Base-by-base conservation (phyloP, 2,113 vertebrate genomes). In the Callorhinus ursinus region DNA sequence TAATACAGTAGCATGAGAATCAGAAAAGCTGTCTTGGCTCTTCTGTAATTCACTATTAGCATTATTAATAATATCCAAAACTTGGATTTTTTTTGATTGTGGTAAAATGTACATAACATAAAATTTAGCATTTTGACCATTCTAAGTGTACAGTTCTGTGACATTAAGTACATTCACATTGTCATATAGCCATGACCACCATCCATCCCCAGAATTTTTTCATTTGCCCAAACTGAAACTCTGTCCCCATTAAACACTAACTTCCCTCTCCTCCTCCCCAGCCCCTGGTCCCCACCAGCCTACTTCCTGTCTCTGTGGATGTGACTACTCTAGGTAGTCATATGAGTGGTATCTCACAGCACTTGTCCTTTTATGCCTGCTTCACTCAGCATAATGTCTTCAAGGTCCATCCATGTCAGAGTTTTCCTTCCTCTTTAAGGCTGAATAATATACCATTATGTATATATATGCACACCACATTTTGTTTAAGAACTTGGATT, bases 401-500 rank as follows among this genome's bases (percentile, higher is more conserved):
- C 36, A 74, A 69, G 79, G 42, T 61, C 39, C 55, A 72, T 77
- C 55, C 61, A 18, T 79, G 69, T 77, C 31, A 14, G 46, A 59
- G 79, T 86, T 86, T 31, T 76, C 88, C 49, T 92, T 91, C 69
- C 19, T 88, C 74, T 51, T 94, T 49, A 86, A 89, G 79, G 16
- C 28, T 33, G 18, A 87, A 12, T 89, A 36, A 24, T 55, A 39
- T 7, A 77, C 18, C 7, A 14, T 4, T 89, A 16, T 53, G 65
- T 88, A 0, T 21, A 0, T 21, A 67, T 19, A 24, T 5, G 28
- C 18, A 39, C 8, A 19, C 33, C 21, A 84, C 11, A 59, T 89
- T 90, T 94, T 93, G 46, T 83, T 95, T 90, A 92, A 63, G 53
- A 67, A 55, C 88, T 86, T 90, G n/a, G 16, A 26, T 59, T 83